A percentile compares a stretch with the other conserved stretches of the same genome.
These are phyloP conservation scores for Mesopsocus fuscifrons DNA, from an alignment of 2,888 invertebrate species.

Conservation along the genomic window DNA sequence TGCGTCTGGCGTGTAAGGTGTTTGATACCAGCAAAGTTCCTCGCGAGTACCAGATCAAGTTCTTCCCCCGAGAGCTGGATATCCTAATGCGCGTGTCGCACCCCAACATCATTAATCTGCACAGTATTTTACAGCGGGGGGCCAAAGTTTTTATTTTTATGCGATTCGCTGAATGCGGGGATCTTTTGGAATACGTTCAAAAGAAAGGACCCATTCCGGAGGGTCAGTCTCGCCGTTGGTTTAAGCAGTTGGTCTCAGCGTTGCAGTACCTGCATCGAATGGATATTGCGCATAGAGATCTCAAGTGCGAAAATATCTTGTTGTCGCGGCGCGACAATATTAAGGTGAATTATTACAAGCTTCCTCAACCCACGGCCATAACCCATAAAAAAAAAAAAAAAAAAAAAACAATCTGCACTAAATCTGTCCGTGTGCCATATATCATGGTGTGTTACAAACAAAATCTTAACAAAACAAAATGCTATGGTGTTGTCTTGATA, in stretches of 20 bases:
- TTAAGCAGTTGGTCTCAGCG: constrained; percentile 67
- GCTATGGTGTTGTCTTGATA: too few relatives aligned
- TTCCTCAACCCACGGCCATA: too few relatives aligned
- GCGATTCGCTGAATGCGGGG: constrained; percentile 82
- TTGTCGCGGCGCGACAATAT: constrained; percentile 69
- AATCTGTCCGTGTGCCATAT: too few relatives aligned
- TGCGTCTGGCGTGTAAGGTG: constrained; percentile 74
- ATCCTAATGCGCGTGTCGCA: constrained; percentile 78
- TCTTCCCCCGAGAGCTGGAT: constrained; percentile 82
- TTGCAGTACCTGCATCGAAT: constrained; percentile 65
- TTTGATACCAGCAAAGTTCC: constrained; percentile 81
- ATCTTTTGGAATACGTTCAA: constrained; percentile 67
- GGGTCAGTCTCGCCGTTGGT: constrained; percentile 64
- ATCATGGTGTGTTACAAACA: too few relatives aligned
- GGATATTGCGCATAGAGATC: constrained; percentile 74
- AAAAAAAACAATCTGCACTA: too few relatives aligned
- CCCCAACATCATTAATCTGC: constrained; percentile 76
- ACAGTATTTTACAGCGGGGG: constrained; percentile 66
- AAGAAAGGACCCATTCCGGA: constrained; percentile 58
- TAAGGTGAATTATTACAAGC: too few relatives aligned
- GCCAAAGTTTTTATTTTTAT: constrained; percentile 77
- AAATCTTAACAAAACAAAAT: too few relatives aligned
- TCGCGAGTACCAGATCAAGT: constrained; percentile 74
- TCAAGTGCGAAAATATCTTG: constrained; percentile 87
- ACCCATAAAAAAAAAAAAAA: too few relatives aligned